phyloP scores from a whole-genome alignment of 2,888 invertebrate species.

The Drosophila prolongata region DNA sequence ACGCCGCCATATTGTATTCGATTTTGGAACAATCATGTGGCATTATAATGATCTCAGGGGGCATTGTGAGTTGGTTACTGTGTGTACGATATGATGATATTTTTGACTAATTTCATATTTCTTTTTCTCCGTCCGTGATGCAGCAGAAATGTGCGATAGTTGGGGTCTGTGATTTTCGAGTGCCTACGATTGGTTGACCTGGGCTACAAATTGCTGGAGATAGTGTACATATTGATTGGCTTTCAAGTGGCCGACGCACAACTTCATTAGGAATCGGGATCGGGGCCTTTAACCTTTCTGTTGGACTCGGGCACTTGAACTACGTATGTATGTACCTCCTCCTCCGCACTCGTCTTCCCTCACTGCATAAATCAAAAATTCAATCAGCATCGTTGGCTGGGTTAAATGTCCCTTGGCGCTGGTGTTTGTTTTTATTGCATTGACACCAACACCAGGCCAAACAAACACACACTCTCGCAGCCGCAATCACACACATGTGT shows the following conservation, averaged over 20 bases:
- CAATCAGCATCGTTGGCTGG: conserved; percentile 71
- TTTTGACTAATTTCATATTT: conserved; percentile 70
- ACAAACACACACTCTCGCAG: conserved; percentile 26
- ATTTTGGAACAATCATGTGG: conserved; percentile 50
- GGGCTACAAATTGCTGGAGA: conserved; percentile 35
- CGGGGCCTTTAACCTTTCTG: conserved; percentile 62
- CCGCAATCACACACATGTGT: conserved; percentile 50
- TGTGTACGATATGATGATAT: conserved; percentile 42
- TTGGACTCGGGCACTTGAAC: conserved; percentile 54
- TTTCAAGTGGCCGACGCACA: conserved; percentile 76
- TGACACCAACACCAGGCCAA: conserved; percentile 50
- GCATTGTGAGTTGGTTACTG: conserved; percentile 20
- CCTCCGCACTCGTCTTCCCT: conserved; percentile 1
- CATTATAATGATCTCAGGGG: conserved; percentile 55
- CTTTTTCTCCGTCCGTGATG: conserved; percentile 43
- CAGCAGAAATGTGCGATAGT: conserved; percentile 32
- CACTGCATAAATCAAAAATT: conserved; percentile 78
- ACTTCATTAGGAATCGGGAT: conserved; percentile 60
- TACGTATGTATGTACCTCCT: background rate
- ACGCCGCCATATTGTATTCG: conserved; percentile 64
- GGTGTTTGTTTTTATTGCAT: conserved; percentile 75
- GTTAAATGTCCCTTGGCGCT: conserved; percentile 47
- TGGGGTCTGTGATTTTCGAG: conserved; percentile 15
- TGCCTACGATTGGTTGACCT: conserved; percentile 69
- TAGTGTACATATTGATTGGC: conserved; percentile 30